Evolutionary conservation across 2,113 vertebrate species (phyloP), one percentile per base, ranked within the genome.

Genomic region (Chaetorhynchus papuensis): DNA sequence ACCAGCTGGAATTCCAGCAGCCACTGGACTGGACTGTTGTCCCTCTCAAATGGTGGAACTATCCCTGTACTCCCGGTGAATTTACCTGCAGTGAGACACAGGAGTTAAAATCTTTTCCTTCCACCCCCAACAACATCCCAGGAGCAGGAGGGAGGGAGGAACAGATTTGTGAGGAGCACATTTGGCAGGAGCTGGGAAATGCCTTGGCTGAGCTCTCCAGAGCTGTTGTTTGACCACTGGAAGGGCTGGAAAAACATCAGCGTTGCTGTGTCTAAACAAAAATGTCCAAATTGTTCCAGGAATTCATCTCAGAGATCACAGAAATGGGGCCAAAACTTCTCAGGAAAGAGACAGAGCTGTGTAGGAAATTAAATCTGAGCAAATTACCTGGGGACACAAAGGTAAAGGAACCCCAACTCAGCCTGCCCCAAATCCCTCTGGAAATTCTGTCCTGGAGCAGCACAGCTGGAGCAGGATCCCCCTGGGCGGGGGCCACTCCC

Each of bases 161-260:
- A 92, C 88, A 94, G 64, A 90, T 92, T 77, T 70, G 68, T 7
- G 19, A 86, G 79, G 30, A 90, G 68, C 70, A 53, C 68, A 50
- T 93, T 95, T 97, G 94, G 93, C 93, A 95, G 81, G 76, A 22
- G 47, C 9, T 53, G 44, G 68, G 57, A 49, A 88, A 50, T 6
- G 76, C 64, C 52, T 95, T 95, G 90, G 83, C 95, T 94, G 59
- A 86, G 83, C 78, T 60, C 8, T 71, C 20, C 61, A 30, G 33
- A 23, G 70, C 76, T 83, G 64, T 54, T 90, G 70, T 90, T 63
- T 66, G 89, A 95, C 90, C 93, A 77, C 68, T 82, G 52, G 42
- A 77, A 59, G 59, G 68, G 64, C 5, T 90, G 93, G 81, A 90
- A 93, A 80, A 75, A 56, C 23, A 75, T 41, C 6, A 87, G 50